Percentiles rank a stretch among this genome's conserved stretches.
phyloP scores from a whole-genome alignment of 1,140 invertebrate species.

The Drusus annulatus region DNA sequence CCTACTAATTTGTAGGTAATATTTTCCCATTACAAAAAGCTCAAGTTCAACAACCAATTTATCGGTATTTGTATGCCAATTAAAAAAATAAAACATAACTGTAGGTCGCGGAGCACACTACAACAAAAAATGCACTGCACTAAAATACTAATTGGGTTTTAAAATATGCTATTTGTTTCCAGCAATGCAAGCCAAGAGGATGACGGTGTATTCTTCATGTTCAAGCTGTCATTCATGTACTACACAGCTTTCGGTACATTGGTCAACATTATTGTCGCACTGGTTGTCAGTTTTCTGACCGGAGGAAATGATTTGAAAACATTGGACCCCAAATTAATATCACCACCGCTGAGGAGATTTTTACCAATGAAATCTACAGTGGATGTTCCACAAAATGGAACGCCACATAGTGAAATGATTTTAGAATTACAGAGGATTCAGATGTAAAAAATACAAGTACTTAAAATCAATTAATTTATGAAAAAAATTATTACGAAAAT shows the following conservation, averaged over 20 bases:
- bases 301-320: conserved; percentile 72
- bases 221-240: conserved; percentile 48
- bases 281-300: conserved; percentile 78
- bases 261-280: conserved; percentile 77
- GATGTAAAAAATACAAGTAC: neutral
- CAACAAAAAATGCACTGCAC: too few relatives aligned
- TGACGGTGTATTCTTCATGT: conserved; percentile 47
- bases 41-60: too few relatives aligned
- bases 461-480: too few relatives aligned
- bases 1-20: too few relatives aligned
- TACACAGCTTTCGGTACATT: conserved; percentile 68
- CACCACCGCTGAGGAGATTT: conserved; percentile 64
- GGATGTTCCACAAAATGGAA: neutral
- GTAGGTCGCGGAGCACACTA: too few relatives aligned
- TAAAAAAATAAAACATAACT: too few relatives aligned
- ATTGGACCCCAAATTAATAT: conserved; percentile 75
- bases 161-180: neutral
- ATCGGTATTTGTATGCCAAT: too few relatives aligned
- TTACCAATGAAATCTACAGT: conserved; percentile 1
- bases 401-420: neutral
- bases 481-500: too few relatives aligned
- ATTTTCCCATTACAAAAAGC: too few relatives aligned
- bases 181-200: neutral
- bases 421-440: conserved; percentile 5
- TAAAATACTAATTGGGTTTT: too few relatives aligned